Percentiles rank a stretch among this genome's conserved stretches.
Evolutionary conservation across 2,797 vertebrate species (phyloP).

Genomic region (Telmatherina bonti): DNA sequence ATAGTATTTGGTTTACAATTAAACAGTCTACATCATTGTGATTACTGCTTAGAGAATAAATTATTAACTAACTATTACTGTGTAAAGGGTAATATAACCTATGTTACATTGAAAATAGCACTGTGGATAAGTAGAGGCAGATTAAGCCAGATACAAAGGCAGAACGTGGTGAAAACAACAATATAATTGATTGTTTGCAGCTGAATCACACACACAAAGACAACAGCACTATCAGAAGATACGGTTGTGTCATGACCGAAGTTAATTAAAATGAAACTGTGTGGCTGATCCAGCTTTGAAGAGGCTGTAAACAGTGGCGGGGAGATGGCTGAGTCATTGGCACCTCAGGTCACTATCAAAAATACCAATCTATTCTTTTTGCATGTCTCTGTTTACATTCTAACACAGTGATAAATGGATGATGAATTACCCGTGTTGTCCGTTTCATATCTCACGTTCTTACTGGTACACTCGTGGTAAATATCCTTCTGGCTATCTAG

Average conservation of each 20-base stretch:
- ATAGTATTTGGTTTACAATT: not conserved
- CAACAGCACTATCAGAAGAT: not conserved
- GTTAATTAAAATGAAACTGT: constrained; percentile 20
- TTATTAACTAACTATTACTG: not conserved
- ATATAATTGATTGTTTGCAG: not conserved
- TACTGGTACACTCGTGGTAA: not conserved
- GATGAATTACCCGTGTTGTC: constrained; percentile 22
- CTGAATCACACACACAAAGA: not conserved
- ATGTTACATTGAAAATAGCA: not conserved
- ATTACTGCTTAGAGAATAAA: not conserved
- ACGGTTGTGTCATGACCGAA: not conserved
- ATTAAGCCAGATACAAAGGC: not conserved
- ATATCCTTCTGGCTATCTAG: not conserved
- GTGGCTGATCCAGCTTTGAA: constrained; percentile 12
- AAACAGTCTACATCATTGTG: not conserved
- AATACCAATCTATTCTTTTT: not conserved
- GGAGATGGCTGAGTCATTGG: not conserved
- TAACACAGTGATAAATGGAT: constrained; percentile 29
- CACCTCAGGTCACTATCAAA: constrained; percentile 11
- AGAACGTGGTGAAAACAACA: not conserved
- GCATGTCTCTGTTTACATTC: constrained; percentile 8
- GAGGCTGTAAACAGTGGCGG: constrained; percentile 19
- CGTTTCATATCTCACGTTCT: not conserved
- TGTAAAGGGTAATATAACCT: not conserved
- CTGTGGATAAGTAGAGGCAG: not conserved